Conservation (phyloP, 37 sponge, comb jelly and placozoan species). For the Spongilla lacustris region DNA sequence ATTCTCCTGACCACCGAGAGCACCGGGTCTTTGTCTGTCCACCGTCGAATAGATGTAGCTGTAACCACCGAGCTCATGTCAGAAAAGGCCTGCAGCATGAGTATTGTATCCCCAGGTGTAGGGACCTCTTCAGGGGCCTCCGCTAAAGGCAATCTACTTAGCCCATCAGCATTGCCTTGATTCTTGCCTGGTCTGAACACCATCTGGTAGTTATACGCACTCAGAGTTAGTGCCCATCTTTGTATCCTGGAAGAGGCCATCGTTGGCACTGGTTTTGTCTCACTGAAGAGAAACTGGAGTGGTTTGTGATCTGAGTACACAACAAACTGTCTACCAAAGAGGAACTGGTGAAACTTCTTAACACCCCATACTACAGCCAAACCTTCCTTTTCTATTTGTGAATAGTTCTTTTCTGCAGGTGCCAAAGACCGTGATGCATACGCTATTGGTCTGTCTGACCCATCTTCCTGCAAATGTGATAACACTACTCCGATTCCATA, state of each 20-base stretch:
- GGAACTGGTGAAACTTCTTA: slow-evolving; percentile 7
- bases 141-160: slow-evolving; percentile 25
- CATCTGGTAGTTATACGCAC: slow-evolving; percentile 42
- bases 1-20: neutral
- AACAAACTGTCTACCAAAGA: neutral
- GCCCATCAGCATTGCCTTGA: slow-evolving; percentile 37
- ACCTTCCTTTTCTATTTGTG: slow-evolving; percentile 22
- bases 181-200: slow-evolving; percentile 21
- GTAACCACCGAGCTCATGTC: neutral
- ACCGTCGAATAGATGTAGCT: slow-evolving; percentile 3
- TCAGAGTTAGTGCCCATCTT: slow-evolving; percentile 37
- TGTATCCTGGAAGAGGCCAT: slow-evolving; percentile 10
- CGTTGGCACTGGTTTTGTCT: neutral
- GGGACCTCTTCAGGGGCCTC: slow-evolving; percentile 7
- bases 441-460: neutral
- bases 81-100: slow-evolving; percentile 5
- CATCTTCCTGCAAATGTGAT: neutral
- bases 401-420: neutral
- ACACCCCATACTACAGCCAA: neutral
- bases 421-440: neutral
- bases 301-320: slow-evolving; percentile 2
- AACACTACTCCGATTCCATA: slow-evolving; percentile 4
- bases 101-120: slow-evolving; percentile 23
- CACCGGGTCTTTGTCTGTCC: slow-evolving; percentile 19
- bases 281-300: neutral